Evolutionary conservation across 1,140 invertebrate genomes (phyloP).

Genomic region (Bombus balteatus): DNA sequence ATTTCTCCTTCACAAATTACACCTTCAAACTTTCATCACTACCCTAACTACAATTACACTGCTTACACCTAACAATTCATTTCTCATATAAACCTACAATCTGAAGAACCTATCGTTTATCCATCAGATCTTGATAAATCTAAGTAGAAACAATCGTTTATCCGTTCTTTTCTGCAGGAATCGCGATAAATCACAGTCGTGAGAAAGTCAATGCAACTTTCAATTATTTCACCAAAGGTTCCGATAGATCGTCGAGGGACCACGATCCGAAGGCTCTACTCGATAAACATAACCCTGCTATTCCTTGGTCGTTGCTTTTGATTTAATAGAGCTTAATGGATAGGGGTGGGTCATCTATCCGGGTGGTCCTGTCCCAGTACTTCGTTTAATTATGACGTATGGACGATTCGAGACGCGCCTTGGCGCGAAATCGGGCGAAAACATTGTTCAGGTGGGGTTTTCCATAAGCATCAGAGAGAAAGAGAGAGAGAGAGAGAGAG

Average conservation of each 20-base stretch:
- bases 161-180: not conserved
- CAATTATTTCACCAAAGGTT: conserved; percentile 1
- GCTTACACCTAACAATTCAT: not conserved
- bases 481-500: too few species aligned
- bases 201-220: not conserved
- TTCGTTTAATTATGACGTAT: conserved; percentile 76
- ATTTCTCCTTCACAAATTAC: not conserved
- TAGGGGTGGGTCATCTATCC: conserved; percentile 70
- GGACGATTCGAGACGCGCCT: not conserved
- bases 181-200: not conserved
- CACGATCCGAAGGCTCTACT: not conserved
- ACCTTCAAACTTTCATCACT: not conserved
- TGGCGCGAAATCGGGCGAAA: not conserved
- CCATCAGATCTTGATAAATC: not conserved
- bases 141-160: not conserved
- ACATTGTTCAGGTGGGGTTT: not conserved
- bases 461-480: not conserved
- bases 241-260: not conserved
- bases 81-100: not conserved
- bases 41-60: not conserved
- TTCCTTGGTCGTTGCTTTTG: conserved; percentile 58
- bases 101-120: not conserved
- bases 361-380: conserved; percentile 74
- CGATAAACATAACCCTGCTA: conserved; percentile 58
- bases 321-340: conserved; percentile 74